A percentile compares a stretch with the other conserved stretches of the same genome.
phyloP scores from a whole-genome alignment of 2,888 invertebrate species.

The Caenorhabditis drosophilae region DNA sequence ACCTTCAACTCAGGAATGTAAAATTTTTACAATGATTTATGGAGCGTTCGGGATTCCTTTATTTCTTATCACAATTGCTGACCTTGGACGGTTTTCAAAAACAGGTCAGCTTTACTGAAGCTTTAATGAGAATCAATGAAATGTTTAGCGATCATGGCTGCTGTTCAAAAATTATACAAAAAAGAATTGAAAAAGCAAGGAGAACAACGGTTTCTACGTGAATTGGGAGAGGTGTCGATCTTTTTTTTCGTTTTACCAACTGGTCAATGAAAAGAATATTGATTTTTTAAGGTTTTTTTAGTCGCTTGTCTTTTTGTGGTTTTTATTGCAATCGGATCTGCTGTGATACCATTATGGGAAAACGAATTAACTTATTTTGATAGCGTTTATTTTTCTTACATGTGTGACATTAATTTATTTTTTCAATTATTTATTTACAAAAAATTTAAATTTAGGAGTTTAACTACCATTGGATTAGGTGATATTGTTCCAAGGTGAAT shows the following conservation, averaged over 20 bases:
- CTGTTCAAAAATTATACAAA: conserved; percentile 56
- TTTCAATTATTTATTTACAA: not conserved
- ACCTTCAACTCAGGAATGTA: conserved; percentile 60
- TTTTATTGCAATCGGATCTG: conserved; percentile 65
- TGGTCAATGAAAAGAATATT: not conserved
- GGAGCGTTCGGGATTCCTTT: conserved; percentile 66
- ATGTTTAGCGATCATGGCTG: conserved; percentile 53
- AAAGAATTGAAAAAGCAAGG: conserved; percentile 64
- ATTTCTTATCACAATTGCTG: conserved; percentile 66
- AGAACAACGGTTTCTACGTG: conserved; percentile 58
- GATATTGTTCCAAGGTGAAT: conserved; percentile 61
- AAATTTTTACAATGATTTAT: conserved; percentile 65
- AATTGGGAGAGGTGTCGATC: conserved; percentile 57
- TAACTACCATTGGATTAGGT: conserved; percentile 65
- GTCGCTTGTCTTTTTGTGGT: conserved; percentile 59
- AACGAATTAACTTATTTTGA: conserved; percentile 65
- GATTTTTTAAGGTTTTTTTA: conserved; percentile 53
- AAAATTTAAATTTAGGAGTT: conserved; percentile 48
- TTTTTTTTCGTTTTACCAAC: not conserved
- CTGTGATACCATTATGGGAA: conserved; percentile 65
- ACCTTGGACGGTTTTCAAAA: conserved; percentile 58
- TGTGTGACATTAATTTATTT: conserved; percentile 43
- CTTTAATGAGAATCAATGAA: not conserved
- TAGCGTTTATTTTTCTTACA: conserved; percentile 66
- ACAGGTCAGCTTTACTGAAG: conserved; percentile 26